A percentile compares a stretch with the other conserved stretches of the same genome.
These are phyloP conservation scores for Hemaris fuciformis DNA, from an alignment of 2,888 invertebrate genomes.

Conservation along the genomic window DNA sequence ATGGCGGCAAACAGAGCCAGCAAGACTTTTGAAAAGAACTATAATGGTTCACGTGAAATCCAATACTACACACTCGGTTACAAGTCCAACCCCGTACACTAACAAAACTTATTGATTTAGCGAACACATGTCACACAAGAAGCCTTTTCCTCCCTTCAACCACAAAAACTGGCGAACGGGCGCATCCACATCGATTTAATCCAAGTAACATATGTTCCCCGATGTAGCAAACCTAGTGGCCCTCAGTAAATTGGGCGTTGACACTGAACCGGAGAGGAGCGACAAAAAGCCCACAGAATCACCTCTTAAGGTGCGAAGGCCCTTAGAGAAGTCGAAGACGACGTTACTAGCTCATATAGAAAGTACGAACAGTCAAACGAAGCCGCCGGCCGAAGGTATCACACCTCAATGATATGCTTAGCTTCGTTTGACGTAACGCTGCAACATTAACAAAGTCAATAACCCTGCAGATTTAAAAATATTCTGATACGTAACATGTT, in stretches of 20 bases:
- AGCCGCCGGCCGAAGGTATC: constrained; percentile 76
- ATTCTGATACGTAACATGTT: not conserved
- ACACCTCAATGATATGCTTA: constrained; percentile 57
- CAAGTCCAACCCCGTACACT: not conserved
- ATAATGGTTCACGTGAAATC: not conserved
- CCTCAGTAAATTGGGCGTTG: constrained; percentile 79
- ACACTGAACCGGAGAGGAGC: constrained; percentile 67
- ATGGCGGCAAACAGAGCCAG: not conserved
- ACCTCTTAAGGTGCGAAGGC: constrained; percentile 69
- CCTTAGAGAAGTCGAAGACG: constrained; percentile 77
- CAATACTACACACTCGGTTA: not conserved
- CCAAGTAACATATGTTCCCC: constrained; percentile 33
- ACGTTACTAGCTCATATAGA: constrained; percentile 75
- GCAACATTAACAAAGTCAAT: constrained; percentile 39
- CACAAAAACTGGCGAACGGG: constrained; percentile 19
- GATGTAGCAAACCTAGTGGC: constrained; percentile 78
- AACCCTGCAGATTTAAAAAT: constrained; percentile 8
- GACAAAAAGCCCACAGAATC: constrained; percentile 73
- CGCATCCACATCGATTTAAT: constrained; percentile 23
- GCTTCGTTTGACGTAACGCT: constrained; percentile 77
- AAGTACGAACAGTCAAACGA: constrained; percentile 69
- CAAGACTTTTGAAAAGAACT: not conserved
- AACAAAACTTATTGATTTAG: not conserved
- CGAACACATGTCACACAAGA: not conserved
- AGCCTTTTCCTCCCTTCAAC: constrained; percentile 4